Evolutionary conservation across 2,797 vertebrate species (phyloP).

Genomic region (Allobates femoralis): DNA sequence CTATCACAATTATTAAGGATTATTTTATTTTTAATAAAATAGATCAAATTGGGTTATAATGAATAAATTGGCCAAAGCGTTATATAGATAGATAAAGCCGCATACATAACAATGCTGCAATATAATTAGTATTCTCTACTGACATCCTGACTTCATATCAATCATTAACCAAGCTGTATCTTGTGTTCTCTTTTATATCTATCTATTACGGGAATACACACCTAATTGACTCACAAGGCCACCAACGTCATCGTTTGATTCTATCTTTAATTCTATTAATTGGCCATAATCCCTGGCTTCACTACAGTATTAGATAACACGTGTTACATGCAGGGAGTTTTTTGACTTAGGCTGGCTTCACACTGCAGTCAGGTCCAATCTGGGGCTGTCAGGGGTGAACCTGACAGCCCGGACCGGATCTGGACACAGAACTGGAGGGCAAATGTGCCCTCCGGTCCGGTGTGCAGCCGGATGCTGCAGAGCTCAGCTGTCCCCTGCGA

Average conservation of each 20-base stretch:
- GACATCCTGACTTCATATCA: neutral
- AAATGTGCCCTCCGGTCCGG: too few species aligned
- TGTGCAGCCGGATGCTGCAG: too few species aligned
- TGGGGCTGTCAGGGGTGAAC: too few species aligned
- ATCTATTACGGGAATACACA: neutral
- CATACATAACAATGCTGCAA: neutral
- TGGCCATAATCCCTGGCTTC: neutral
- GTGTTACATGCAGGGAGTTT: neutral
- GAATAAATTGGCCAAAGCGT: neutral
- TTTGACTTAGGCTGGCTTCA: too few species aligned
- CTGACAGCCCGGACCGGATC: too few species aligned
- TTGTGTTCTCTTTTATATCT: neutral
- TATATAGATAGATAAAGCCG: neutral
- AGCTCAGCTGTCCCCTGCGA: too few species aligned
- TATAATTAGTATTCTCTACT: neutral
- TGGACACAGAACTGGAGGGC: too few species aligned
- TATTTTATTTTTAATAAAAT: neutral
- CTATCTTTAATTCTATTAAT: neutral
- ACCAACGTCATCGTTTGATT: neutral
- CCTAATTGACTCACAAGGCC: neutral
- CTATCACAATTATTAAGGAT: neutral
- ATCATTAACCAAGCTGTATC: constrained; percentile 2
- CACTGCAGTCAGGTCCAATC: too few species aligned
- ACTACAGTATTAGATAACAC: neutral
- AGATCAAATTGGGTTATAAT: neutral